Evolutionary conservation across 53 echinoderm and acorn worm species (phyloP), one percentile per base, ranked within the genome.

Genomic region (Holothuria leucospilota): DNA sequence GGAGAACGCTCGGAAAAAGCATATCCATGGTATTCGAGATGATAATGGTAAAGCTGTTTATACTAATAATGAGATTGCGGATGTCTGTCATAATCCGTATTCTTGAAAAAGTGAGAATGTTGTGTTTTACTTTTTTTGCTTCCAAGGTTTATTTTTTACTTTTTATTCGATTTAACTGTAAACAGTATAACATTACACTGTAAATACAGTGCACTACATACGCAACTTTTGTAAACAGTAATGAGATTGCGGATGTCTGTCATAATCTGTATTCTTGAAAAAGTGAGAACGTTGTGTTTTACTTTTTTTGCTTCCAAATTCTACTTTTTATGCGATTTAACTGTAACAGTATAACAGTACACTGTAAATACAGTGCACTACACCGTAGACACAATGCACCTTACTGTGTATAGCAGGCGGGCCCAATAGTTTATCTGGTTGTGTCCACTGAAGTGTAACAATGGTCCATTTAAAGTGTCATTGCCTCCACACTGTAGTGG

Each of bases 41-140:
- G 39, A 74, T 20, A 13, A 13, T 23, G 86, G 86, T n/a, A 85
- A 41, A 25, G 40, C 34, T 6, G n/a, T 71, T 25, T 40, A 39
- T 34, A 26, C 27, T 41, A 25, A 59, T 79, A 27, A 79, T 52
- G 53, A n/a, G 6, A 42, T 51, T 79, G 14, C 80, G 16, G 82
- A 49, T 49, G 49, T 82, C 29, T 87, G 78, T 63, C 30, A 77
- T 63, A 40, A 84, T 66, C 69, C 69, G 69, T 84, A 84, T 53
- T 46, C 85, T 49, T 62, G 29, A 2, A 29, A 13, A 25, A 39
- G 13, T 69, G 69, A 42, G 21, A 51, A 68, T 41, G 69, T 68
- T 66, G 51, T 14, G 69, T 11, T 13, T 27, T 18, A 1, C 85
- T 69, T 13, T 84, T 84, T 51, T n/a, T n/a, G n/a, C n/a, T n/a